These are phyloP conservation scores for Adelognathus sp. DNA, from an alignment of 2,888 invertebrate species.

Conservation along the genomic window DNA sequence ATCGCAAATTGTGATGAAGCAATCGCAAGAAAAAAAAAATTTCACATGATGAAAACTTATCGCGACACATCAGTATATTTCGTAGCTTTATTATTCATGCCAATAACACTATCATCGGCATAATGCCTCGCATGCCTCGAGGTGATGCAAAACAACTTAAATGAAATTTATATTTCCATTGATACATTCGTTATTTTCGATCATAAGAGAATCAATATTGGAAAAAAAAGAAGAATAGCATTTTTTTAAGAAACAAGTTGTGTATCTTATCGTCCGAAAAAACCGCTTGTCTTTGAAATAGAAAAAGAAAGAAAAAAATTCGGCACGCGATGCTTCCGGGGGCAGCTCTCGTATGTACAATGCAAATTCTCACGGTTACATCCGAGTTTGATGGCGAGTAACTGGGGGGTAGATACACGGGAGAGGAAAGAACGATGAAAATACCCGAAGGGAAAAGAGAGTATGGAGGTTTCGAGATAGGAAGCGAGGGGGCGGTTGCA, in stretches of 20 bases:
- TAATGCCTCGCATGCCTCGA: too few relatives aligned
- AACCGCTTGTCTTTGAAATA: not conserved
- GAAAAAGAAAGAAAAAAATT: conserved; percentile 18
- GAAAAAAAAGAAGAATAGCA: conserved; percentile 4
- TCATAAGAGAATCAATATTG: too few relatives aligned
- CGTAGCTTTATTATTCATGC: too few relatives aligned
- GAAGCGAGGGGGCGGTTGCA: not conserved
- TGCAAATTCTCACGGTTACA: conserved; percentile 36
- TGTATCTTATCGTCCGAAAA: conserved; percentile 8
- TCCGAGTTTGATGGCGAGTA: conserved; percentile 35
- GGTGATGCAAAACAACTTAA: too few relatives aligned
- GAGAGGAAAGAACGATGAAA: conserved; percentile 7
- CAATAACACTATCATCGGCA: too few relatives aligned
- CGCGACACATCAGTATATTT: too few relatives aligned
- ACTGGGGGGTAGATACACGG: not conserved
- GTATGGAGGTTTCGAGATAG: not conserved
- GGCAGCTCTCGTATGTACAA: conserved; percentile 9
- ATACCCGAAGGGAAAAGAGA: not conserved
- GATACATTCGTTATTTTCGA: too few relatives aligned
- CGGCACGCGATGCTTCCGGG: not conserved
- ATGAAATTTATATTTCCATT: too few relatives aligned
- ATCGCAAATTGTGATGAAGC: too few relatives aligned
- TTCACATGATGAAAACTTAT: too few relatives aligned
- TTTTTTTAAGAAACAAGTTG: too few relatives aligned
- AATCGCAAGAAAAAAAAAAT: too few relatives aligned